Percentiles rank a stretch among this genome's conserved stretches.
Conservation (phyloP, 2,888 invertebrate species). For the Ormyrus pomaceus region DNA sequence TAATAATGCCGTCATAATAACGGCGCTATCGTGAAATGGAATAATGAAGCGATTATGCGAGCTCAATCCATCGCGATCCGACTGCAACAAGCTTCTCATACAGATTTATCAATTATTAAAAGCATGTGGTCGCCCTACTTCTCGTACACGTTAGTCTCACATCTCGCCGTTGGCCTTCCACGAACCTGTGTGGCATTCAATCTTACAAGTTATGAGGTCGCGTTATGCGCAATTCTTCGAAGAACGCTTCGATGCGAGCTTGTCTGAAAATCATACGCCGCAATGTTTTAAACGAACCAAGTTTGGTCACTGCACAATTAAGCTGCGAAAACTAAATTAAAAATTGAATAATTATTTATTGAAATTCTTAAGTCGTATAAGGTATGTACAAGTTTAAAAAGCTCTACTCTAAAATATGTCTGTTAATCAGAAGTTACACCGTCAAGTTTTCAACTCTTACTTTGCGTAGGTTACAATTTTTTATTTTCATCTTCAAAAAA, state of each 20-base stretch:
- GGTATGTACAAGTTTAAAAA: too few species aligned
- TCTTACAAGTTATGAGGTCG: slow-evolving; percentile 21
- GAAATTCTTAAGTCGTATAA: too few species aligned
- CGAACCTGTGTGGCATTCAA: slow-evolving; percentile 61
- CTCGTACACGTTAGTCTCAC: slow-evolving; percentile 60
- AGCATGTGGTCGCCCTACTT: slow-evolving; percentile 64
- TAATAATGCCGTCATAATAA: slow-evolving; percentile 17
- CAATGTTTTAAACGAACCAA: too few species aligned
- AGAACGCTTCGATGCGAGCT: slow-evolving; percentile 1
- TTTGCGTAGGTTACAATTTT: too few species aligned
- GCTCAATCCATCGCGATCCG: slow-evolving; percentile 56
- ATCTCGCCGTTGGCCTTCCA: slow-evolving; percentile 69
- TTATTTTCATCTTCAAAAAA: too few species aligned
- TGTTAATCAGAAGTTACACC: too few species aligned
- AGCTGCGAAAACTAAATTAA: too few species aligned
- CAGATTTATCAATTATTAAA: slow-evolving; percentile 74
- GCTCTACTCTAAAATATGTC: too few species aligned
- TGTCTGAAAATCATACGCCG: too few species aligned
- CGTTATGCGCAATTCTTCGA: slow-evolving; percentile 35
- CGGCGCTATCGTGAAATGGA: slow-evolving; percentile 53
- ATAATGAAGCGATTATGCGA: slow-evolving; percentile 70
- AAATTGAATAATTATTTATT: too few species aligned
- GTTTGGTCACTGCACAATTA: too few species aligned
- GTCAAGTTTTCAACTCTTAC: too few species aligned
- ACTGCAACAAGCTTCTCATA: slow-evolving; percentile 65